Percentiles rank a stretch among this genome's conserved stretches.
phyloP scores from a whole-genome alignment of 2,888 invertebrate genomes.

The Drosophila borealis region DNA sequence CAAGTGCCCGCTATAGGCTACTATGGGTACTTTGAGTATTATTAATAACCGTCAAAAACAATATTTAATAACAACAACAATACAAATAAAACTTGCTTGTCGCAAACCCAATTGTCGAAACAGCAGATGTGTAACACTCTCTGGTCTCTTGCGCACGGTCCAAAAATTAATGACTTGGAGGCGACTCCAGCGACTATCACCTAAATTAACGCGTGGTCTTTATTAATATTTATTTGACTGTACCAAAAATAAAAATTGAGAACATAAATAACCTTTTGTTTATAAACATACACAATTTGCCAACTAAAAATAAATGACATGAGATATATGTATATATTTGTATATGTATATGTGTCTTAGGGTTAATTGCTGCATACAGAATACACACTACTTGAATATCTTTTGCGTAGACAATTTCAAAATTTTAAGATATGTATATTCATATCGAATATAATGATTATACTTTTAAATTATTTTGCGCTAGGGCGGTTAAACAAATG shows the following conservation, averaged over 20 bases:
- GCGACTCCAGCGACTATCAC: slow-evolving; percentile 42
- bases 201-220: slow-evolving; percentile 55
- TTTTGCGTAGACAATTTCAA: background rate
- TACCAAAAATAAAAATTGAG: slow-evolving; percentile 57
- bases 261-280: slow-evolving; percentile 67
- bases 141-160: slow-evolving; percentile 9
- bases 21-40: background rate
- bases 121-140: slow-evolving; percentile 46
- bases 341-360: background rate
- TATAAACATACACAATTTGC: slow-evolving; percentile 57
- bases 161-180: slow-evolving; percentile 46
- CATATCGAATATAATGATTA: too few species aligned
- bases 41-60: slow-evolving; percentile 28
- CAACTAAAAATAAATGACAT: slow-evolving; percentile 57
- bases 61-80: slow-evolving; percentile 1
- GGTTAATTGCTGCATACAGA: background rate
- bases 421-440: background rate
- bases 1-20: background rate
- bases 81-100: slow-evolving; percentile 8
- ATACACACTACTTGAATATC: background rate
- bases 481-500: too few species aligned
- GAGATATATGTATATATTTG: background rate
- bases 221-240: slow-evolving; percentile 69
- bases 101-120: slow-evolving; percentile 37
- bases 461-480: too few species aligned